phyloP scores from a whole-genome alignment of 2,797 vertebrate species.

The Cyclura pinguis region DNA sequence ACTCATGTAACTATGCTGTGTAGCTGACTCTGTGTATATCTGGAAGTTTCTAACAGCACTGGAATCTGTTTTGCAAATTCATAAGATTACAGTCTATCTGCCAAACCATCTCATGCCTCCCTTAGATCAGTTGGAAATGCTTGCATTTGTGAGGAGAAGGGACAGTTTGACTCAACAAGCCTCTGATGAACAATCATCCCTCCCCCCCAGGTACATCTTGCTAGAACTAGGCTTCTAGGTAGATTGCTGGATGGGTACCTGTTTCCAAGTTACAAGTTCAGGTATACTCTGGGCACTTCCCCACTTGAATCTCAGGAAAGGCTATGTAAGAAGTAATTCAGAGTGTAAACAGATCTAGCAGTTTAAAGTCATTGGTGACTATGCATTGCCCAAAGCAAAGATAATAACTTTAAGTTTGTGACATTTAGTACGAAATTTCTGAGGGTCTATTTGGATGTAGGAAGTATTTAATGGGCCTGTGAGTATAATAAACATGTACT shows the following conservation, averaged over 20 bases:
- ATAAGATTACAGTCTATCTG: neutral
- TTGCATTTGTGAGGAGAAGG: neutral
- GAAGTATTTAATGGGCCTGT: conserved; percentile 25
- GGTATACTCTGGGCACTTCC: neutral
- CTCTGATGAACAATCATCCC: neutral
- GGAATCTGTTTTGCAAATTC: neutral
- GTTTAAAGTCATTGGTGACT: conserved; percentile 55
- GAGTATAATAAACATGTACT: conserved; percentile 8
- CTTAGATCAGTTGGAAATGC: neutral
- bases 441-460: neutral
- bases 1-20: neutral
- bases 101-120: neutral
- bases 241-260: neutral
- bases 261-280: neutral
- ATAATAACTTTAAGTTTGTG: conserved; percentile 54
- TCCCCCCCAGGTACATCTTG: neutral
- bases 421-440: conserved; percentile 24
- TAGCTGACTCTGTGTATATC: too few species aligned
- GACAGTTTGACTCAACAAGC: neutral
- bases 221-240: neutral
- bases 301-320: neutral
- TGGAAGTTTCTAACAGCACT: neutral
- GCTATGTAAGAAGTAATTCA: neutral
- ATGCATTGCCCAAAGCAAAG: conserved; percentile 48
- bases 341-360: neutral